A percentile compares a stretch with the other conserved stretches of the same genome.
Conservation (phyloP, 2,113 vertebrate species). For the Brachionichthys hirsutus region DNA sequence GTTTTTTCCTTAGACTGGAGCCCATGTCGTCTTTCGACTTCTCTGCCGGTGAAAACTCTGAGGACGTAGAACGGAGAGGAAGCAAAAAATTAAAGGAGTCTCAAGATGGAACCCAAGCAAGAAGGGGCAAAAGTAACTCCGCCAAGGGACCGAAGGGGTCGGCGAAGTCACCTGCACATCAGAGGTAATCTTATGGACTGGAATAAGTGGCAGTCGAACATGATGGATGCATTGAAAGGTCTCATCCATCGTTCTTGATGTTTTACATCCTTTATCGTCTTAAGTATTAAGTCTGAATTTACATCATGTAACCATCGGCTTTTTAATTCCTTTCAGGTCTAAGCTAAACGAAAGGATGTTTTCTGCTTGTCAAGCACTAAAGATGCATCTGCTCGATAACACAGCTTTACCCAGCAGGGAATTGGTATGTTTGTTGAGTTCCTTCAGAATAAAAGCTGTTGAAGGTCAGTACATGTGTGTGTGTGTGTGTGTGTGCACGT, state of each 20-base stretch:
- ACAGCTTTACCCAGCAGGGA: conserved; percentile 85
- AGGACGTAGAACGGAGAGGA: conserved; percentile 44
- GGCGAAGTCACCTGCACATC: conserved; percentile 79
- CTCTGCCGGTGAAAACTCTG: conserved; percentile 27
- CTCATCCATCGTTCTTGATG: background rate
- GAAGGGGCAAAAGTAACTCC: conserved; percentile 40
- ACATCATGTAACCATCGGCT: background rate
- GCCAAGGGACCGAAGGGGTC: conserved; percentile 54
- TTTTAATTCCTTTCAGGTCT: conserved; percentile 73
- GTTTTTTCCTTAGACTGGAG: conserved; percentile 51
- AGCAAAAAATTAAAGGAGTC: conserved; percentile 37
- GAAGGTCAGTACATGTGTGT: background rate
- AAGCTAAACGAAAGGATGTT: conserved; percentile 90
- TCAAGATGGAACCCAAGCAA: conserved; percentile 32
- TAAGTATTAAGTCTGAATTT: background rate
- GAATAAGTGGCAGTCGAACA: background rate
- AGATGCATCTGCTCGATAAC: conserved; percentile 83
- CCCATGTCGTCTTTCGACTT: conserved; percentile 35
- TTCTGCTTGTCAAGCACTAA: conserved; percentile 87
- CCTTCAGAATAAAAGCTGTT: conserved; percentile 1
- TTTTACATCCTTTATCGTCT: background rate
- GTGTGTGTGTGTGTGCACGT: background rate
- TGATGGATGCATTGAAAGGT: background rate
- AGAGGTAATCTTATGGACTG: conserved; percentile 76
- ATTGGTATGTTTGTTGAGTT: conserved; percentile 80